Evolutionary conservation across 37 sponge, comb jelly and placozoan species (phyloP).

Genomic region (Chondrilla cf. caribensis): DNA sequence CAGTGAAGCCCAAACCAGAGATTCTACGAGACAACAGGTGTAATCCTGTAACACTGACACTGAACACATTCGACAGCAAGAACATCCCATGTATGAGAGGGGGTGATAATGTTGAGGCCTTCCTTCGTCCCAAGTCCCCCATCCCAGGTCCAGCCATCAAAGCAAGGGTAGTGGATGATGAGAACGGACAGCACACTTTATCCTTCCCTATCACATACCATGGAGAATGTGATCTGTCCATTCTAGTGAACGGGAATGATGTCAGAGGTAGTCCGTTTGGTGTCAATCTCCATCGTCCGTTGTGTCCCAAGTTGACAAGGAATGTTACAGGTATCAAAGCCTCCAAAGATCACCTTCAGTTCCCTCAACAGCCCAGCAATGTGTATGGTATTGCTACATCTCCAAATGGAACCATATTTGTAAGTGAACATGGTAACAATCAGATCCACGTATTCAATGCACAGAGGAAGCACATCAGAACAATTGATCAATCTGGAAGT

Average conservation of each 20-base stretch:
- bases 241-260: background rate
- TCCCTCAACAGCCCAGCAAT: background rate
- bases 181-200: background rate
- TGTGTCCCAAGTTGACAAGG: too few species aligned
- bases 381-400: background rate
- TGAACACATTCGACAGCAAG: background rate
- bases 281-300: too few species aligned
- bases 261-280: background rate
- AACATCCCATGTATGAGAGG: background rate
- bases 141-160: slow-evolving; percentile 7
- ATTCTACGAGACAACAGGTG: background rate
- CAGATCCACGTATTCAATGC: background rate
- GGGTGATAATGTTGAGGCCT: background rate
- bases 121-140: background rate
- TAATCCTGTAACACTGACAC: background rate
- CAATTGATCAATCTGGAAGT: background rate
- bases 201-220: background rate
- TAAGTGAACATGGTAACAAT: background rate
- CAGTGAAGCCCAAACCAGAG: background rate
- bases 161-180: background rate
- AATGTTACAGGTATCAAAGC: too few species aligned
- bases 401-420: slow-evolving; percentile 19
- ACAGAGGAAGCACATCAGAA: background rate
- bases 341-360: background rate
- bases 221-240: slow-evolving; percentile 2